Percentiles rank a stretch among this genome's conserved stretches.
These are phyloP conservation scores for Myiagra hebetior DNA, from an alignment of 2,113 vertebrate species.

Conservation along the genomic window DNA sequence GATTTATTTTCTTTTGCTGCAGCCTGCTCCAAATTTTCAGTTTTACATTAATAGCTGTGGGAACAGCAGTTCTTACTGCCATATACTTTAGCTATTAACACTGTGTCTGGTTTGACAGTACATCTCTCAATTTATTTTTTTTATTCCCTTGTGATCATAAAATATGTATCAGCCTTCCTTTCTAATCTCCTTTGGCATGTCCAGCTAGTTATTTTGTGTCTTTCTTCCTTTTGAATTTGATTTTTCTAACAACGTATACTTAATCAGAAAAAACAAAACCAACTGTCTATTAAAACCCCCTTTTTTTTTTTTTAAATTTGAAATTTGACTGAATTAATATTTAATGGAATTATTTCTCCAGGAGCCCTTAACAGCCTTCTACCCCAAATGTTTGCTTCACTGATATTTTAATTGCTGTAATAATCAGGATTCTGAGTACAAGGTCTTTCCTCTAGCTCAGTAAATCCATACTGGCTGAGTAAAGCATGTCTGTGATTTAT, in stretches of 20 bases:
- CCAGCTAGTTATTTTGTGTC: constrained; percentile 32
- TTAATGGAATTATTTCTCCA: constrained; percentile 16
- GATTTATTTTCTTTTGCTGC: constrained; percentile 56
- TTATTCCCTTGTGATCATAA: constrained; percentile 8
- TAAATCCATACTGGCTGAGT: constrained; percentile 48
- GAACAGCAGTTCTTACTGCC: constrained; percentile 51
- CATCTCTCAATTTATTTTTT: constrained; percentile 48
- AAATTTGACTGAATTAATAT: constrained; percentile 10
- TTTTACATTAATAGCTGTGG: constrained; percentile 58
- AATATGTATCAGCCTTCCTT: constrained; percentile 36
- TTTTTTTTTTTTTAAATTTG: background rate
- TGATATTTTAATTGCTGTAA: constrained; percentile 62
- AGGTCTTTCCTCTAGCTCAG: constrained; percentile 34
- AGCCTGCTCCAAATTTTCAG: constrained; percentile 51
- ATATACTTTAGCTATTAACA: constrained; percentile 52
- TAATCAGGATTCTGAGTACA: constrained; percentile 51
- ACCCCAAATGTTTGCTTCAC: constrained; percentile 29
- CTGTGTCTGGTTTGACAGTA: constrained; percentile 54
- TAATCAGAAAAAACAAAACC: background rate
- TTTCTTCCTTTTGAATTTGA: background rate
- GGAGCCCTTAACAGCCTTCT: constrained; percentile 8
- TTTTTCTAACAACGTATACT: background rate
- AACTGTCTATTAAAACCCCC: background rate
- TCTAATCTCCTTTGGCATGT: constrained; percentile 46
- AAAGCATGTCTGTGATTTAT: constrained; percentile 63